Base-by-base conservation (phyloP, 2,113 vertebrate species). In the Gracilinanus agilis region DNA sequence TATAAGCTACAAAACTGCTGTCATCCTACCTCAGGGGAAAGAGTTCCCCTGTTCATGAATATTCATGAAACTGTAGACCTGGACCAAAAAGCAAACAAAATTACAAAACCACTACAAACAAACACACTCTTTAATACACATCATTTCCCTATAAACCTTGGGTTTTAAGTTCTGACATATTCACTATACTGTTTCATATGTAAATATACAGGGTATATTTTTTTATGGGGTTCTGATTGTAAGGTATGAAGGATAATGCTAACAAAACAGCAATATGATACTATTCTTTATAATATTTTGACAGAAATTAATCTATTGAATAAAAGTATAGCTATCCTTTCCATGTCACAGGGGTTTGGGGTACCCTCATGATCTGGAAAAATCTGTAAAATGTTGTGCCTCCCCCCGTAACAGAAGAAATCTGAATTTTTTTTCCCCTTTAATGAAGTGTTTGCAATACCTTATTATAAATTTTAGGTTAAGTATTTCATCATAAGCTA, bases 251-350 rank as follows among this genome's bases (percentile, higher is more conserved):
- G 29, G 1, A 90, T 92, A 91, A 96, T 94, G 88, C 29, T 91
- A 94, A 94, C 9, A 61, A 3, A 89, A 49, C 13, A 89, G 44
- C 90, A 95, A 83, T 88, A 88, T 83, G 25, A 92, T 88, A 49
- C 44, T 89, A 7, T 89, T 55, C 21, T 27, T 55, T 29, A 11
- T 90, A 96, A 40, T 55, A 58, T 49, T 92, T 24, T 56, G 89
- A 91, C 40, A 56, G 92, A 89, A 95, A 55, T 91, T 1, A 8
- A 29, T 94, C 94, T 95, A 92, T 75, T 95, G 92, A 94, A 40
- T 90, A 12, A 67, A 95, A 61, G n/a, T n/a, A n/a, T n/a, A n/a
- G n/a, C n/a, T n/a, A n/a, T n/a, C n/a, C n/a, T n/a, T n/a, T n/a
- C n/a, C n/a, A n/a, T n/a, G n/a, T n/a, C n/a, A n/a, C n/a, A n/a